Evolutionary conservation across 2,797 vertebrate genomes (phyloP).

Genomic region (Champsocephalus gunnari): DNA sequence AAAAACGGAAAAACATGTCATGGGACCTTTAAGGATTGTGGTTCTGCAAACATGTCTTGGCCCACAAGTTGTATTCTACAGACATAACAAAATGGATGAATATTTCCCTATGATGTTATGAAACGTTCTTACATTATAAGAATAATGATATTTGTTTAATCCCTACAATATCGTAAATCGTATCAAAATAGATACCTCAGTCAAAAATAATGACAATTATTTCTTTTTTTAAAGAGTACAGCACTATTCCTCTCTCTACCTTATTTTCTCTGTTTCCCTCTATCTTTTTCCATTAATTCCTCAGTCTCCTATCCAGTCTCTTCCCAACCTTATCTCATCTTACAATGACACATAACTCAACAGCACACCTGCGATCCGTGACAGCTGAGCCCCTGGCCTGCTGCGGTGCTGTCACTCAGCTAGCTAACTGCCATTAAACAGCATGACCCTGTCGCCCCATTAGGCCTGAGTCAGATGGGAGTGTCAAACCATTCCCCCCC

Average conservation of each 20-base stretch:
- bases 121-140: no score
- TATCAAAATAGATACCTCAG: no score
- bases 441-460: slow-evolving; percentile 89
- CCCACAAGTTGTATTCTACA: no score
- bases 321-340: slow-evolving; percentile 83
- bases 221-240: no score
- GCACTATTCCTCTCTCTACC: not conserved
- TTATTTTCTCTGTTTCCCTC: slow-evolving; percentile 16
- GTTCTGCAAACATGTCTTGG: no score
- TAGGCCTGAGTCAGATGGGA: slow-evolving; percentile 90
- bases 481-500: slow-evolving; percentile 64
- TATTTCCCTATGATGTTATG: no score
- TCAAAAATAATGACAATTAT: no score
- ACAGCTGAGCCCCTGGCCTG: slow-evolving; percentile 88
- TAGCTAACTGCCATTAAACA: slow-evolving; percentile 88
- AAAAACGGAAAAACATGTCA: no score
- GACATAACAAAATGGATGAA: no score
- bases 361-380: slow-evolving; percentile 86
- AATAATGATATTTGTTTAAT: no score
- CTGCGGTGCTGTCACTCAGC: slow-evolving; percentile 85
- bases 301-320: slow-evolving; percentile 46
- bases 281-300: slow-evolving; percentile 37
- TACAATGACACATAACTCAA: slow-evolving; percentile 91
- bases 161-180: no score
- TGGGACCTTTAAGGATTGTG: no score